Percentiles rank a stretch among this genome's conserved stretches.
Conservation (phyloP, 2,113 vertebrate species). For the Nerophis ophidion region DNA sequence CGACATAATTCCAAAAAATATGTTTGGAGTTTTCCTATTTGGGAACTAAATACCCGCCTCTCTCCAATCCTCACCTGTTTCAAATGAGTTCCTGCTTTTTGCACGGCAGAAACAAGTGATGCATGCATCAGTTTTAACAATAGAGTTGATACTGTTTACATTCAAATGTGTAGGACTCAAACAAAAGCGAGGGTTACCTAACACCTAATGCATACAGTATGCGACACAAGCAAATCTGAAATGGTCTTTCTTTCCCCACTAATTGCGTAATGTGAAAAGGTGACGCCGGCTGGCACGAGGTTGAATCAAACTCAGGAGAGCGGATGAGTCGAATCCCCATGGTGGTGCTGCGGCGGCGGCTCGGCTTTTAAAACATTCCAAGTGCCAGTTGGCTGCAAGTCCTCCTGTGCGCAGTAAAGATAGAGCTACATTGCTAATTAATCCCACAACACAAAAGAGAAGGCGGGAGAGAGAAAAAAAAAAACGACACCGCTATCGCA, state of each 20-base stretch:
- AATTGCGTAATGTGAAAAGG: not conserved
- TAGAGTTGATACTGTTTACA: too few species aligned
- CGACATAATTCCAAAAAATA: too few species aligned
- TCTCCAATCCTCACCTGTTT: too few species aligned
- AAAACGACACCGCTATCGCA: slow-evolving; percentile 23
- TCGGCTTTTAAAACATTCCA: slow-evolving; percentile 44
- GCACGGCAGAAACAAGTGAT: too few species aligned
- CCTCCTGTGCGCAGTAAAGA: slow-evolving; percentile 50
- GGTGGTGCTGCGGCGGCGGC: slow-evolving; percentile 4
- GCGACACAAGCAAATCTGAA: not conserved
- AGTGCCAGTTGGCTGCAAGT: slow-evolving; percentile 46
- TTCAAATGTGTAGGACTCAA: too few species aligned
- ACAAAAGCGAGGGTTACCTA: too few species aligned
- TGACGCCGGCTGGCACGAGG: slow-evolving; percentile 16
- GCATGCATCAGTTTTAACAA: too few species aligned
- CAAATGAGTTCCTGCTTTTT: too few species aligned
- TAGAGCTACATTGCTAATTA: slow-evolving; percentile 54
- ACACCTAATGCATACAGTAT: not conserved
- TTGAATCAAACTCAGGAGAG: slow-evolving; percentile 35
- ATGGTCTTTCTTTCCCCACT: not conserved
- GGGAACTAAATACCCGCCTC: too few species aligned
- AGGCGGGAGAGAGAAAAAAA: slow-evolving; percentile 38
- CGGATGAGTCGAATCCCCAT: slow-evolving; percentile 40
- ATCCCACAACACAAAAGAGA: slow-evolving; percentile 47
- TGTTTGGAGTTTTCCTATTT: too few species aligned